Conservation (phyloP, 2,113 vertebrate species). For the Gnathonemus longibarbis region DNA sequence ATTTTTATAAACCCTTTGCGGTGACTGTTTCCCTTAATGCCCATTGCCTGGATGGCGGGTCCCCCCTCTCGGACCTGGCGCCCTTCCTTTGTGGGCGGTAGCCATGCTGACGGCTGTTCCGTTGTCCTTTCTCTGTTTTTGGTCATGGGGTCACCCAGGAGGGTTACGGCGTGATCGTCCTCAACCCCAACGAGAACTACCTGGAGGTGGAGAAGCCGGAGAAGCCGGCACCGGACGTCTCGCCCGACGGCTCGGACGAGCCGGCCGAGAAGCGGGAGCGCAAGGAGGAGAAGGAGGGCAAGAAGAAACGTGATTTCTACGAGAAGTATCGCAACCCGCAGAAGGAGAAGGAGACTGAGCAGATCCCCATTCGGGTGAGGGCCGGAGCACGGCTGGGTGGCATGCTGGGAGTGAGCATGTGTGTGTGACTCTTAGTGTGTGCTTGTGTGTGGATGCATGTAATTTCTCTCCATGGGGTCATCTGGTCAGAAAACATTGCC, state of each 20-base stretch:
- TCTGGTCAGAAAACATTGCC: slow-evolving; percentile 46
- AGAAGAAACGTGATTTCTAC: slow-evolving; percentile 86
- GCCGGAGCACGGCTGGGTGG: background rate
- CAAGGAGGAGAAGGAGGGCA: slow-evolving; percentile 82
- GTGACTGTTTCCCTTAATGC: background rate
- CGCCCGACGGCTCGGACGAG: slow-evolving; percentile 78
- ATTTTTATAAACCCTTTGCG: slow-evolving; percentile 3
- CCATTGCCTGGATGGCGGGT: background rate
- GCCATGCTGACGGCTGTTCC: background rate
- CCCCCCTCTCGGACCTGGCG: background rate
- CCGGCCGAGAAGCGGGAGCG: slow-evolving; percentile 90
- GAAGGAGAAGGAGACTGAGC: slow-evolving; percentile 84
- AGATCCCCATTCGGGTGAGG: slow-evolving; percentile 86
- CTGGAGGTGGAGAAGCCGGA: slow-evolving; percentile 86
- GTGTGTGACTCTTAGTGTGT: background rate
- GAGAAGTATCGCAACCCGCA: slow-evolving; percentile 96
- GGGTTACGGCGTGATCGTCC: slow-evolving; percentile 87
- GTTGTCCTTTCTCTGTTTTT: background rate
- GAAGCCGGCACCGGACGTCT: slow-evolving; percentile 50
- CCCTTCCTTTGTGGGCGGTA: background rate
- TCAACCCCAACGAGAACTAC: slow-evolving; percentile 98
- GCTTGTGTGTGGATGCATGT: slow-evolving; percentile 33
- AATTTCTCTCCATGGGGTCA: slow-evolving; percentile 52
- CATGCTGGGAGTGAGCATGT: background rate
- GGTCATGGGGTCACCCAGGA: slow-evolving; percentile 64